Base-by-base conservation (phyloP, 2,113 vertebrate species). In the Trochalopteron elliotii region DNA sequence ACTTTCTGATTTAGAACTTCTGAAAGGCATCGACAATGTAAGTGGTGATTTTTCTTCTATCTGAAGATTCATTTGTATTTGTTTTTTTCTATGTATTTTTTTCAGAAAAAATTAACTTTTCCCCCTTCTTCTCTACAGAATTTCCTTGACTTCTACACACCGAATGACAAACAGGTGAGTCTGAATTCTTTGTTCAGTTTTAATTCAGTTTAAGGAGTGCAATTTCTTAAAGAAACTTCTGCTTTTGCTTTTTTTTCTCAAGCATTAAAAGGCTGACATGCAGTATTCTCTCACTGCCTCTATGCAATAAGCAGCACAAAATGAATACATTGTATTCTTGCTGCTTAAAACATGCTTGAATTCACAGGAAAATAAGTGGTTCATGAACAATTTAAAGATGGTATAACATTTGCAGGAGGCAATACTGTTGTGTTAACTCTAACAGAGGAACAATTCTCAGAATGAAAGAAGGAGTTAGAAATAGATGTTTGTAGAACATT, bases 121-220 rank as follows among this genome's bases (percentile, higher is more conserved):
- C 17, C 10, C 20, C 15, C 4, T 21, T 15, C 9, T 91, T 83
- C 72, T 96, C 84, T 60, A 83, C 93, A 97, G 97, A 7, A 81
- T 65, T 15, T 60, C 35, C 65, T 90, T n/a, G 37, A 86, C 4
- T 80, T 97, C 47, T 96, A 96, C 80, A 97, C 95, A 83, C 91
- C 95, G 4, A 49, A 49, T 28, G 93, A 93, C 6, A 91, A 15
- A 30, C 4, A 5, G 81, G 96, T 97, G 27, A 97, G 96, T 86
- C 78, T 33, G 69, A 78, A 77, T 68, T 45, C 70, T 88, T 14
- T 78, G 13, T 70, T 79, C 10, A 52, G 49, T 22, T 4, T 61
- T 33, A 77, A 23, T 57, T 64, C 33, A n/a, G 15, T 44, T 20
- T 42, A 70, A 10, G 9, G 25, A 76, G 5, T 15, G 6, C 28